phyloP scores from a whole-genome alignment of 2,797 vertebrate species.

The Philypnodon macrostomus region DNA sequence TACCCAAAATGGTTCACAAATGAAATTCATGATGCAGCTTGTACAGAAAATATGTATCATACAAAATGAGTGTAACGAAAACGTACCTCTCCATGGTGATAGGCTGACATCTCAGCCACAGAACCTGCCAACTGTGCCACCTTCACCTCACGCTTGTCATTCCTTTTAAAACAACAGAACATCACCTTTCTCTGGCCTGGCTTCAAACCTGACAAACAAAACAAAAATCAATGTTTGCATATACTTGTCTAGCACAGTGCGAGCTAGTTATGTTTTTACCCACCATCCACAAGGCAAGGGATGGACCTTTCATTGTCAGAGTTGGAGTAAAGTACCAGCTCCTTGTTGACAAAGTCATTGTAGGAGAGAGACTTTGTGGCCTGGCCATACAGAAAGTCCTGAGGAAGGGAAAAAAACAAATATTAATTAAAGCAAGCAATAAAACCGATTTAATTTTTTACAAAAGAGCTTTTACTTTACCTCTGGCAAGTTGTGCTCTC shows the following conservation, averaged over 20 bases:
- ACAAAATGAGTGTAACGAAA: background rate
- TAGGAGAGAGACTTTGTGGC: constrained; percentile 85
- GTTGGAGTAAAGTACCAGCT: constrained; percentile 95
- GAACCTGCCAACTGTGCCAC: constrained; percentile 98
- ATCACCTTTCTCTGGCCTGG: constrained; percentile 97
- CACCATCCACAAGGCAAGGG: constrained; percentile 94
- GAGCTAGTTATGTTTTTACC: constrained; percentile 32
- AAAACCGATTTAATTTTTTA: background rate
- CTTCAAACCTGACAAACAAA: constrained; percentile 84
- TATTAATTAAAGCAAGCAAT: background rate
- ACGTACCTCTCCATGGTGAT: constrained; percentile 95
- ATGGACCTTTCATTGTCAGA: constrained; percentile 96
- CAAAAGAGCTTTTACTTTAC: constrained; percentile 52
- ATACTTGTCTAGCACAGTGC: background rate
- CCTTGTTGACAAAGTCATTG: constrained; percentile 97
- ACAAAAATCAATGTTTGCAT: background rate
- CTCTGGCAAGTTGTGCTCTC: constrained; percentile 92
- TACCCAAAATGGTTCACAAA: constrained; percentile 45
- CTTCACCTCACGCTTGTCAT: constrained; percentile 96
- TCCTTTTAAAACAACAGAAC: constrained; percentile 93
- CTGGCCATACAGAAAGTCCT: constrained; percentile 94
- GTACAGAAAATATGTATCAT: background rate
- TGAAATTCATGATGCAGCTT: background rate
- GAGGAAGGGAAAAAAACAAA: constrained; percentile 4
- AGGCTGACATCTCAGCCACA: constrained; percentile 97